Evolutionary conservation across 2,797 vertebrate species (phyloP), one percentile per base, ranked within the genome.

Genomic region (Melanogrammus aeglefinus): DNA sequence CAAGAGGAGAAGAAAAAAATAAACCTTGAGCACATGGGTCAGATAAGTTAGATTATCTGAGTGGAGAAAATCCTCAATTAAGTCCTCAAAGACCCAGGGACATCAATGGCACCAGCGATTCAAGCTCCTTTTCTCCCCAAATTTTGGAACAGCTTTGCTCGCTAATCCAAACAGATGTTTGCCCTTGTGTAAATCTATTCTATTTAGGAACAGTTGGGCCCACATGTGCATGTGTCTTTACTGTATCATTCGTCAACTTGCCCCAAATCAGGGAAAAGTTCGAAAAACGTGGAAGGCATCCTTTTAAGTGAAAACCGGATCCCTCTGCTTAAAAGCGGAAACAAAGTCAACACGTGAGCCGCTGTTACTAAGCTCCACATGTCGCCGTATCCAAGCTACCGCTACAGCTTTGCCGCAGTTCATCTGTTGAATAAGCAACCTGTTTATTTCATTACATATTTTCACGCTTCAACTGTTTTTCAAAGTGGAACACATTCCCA

Each of bases 151-250:
- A 72, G 84, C 80, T 79, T 79, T 77, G 47, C 73, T 36, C 31
- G 73, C 73, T 77, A 81, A 84, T 82, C 83, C 78, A 78, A 83
- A 72, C 85, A 86, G 83, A 84, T 84, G 85, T 84, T 84, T 73
- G 79, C 63, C 63, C 77, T 71, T 18, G 74, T 79, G 77, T 77
- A 80, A 80, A 83, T 73, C 80, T 75, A 80, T 78, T 78, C 76
- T 29, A 41, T 82, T 81, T 77, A 74, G 79, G 72, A 76, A 71
- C 18, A 76, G 39, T 69, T 33, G 75, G 69, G 79, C 13, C 35
- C 47, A 77, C 78, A 78, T 24, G 33, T 74, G 66, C 47, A 7
- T 18, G 13, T 69, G 35, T 71, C 72, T 66, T 35, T 35, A 74
- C 36, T 76, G 47, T 77, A 38, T 24, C 24, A 69, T 70, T 41